phyloP scores from a whole-genome alignment of 2,797 vertebrate species.

The Hoplostethus mediterraneus region DNA sequence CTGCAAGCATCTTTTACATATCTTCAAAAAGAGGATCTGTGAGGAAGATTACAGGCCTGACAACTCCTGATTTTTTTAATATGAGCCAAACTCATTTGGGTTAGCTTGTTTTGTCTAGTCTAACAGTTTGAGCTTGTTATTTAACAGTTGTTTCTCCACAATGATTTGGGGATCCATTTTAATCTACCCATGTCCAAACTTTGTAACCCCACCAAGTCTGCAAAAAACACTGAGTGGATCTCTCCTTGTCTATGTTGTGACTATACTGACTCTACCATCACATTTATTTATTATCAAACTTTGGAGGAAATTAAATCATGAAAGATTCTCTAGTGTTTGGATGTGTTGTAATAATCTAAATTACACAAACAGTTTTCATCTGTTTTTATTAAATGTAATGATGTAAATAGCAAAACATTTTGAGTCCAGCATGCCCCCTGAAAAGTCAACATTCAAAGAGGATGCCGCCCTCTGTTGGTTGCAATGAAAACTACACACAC shows the following conservation, averaged over 20 bases:
- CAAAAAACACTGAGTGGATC: too few species aligned
- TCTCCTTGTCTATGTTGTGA: too few species aligned
- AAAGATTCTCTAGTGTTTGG: too few species aligned
- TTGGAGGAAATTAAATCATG: not conserved
- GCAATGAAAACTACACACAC: not conserved
- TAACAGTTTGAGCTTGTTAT: too few species aligned
- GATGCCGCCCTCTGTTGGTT: slow-evolving; percentile 73
- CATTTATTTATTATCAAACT: not conserved
- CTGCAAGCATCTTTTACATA: slow-evolving; percentile 38
- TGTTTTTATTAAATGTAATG: not conserved
- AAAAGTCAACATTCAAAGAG: slow-evolving; percentile 6
- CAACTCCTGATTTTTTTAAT: not conserved
- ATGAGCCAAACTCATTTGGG: too few species aligned
- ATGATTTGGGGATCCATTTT: too few species aligned
- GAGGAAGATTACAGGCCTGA: not conserved
- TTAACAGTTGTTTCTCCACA: too few species aligned
- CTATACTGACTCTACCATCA: too few species aligned
- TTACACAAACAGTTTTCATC: slow-evolving; percentile 5
- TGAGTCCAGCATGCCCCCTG: not conserved
- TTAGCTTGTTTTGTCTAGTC: too few species aligned
- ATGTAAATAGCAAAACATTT: not conserved
- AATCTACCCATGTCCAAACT: too few species aligned
- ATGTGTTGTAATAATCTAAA: not conserved
- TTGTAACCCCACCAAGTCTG: too few species aligned
- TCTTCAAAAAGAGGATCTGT: slow-evolving; percentile 36